phyloP scores from a whole-genome alignment of 23 tunicate species.

The Ciona savignyi region DNA sequence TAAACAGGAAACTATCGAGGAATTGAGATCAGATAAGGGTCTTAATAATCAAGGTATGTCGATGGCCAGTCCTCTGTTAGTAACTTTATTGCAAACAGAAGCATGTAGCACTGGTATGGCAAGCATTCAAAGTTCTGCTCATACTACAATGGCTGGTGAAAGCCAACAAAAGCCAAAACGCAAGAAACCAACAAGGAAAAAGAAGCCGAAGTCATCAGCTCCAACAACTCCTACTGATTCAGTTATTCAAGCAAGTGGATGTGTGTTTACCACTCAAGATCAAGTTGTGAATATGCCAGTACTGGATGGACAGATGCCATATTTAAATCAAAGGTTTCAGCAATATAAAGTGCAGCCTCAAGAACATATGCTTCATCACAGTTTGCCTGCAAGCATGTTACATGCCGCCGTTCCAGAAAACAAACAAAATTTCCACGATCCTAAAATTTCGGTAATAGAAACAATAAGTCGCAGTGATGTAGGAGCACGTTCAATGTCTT shows the following conservation, averaged over 20 bases:
- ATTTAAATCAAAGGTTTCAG: constrained; percentile 8
- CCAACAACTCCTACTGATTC: constrained; percentile 27
- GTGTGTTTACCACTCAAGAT: background rate
- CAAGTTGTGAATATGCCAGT: background rate
- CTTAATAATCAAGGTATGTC: constrained; percentile 46
- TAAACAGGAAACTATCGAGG: background rate
- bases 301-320: background rate
- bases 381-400: background rate
- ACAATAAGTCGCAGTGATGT: constrained; percentile 84
- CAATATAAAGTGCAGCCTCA: background rate
- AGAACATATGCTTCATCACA: constrained; percentile 10
- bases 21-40: constrained; percentile 13
- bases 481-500: constrained; percentile 34
- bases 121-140: constrained; percentile 7
- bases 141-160: constrained; percentile 5
- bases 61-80: constrained; percentile 77
- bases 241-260: background rate
- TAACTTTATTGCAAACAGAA: constrained; percentile 66
- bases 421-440: constrained; percentile 21
- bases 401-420: constrained; percentile 4
- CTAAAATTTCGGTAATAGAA: constrained; percentile 51
- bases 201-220: constrained; percentile 44
- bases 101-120: constrained; percentile 19
- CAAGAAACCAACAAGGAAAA: constrained; percentile 56
- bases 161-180: constrained; percentile 47